Evolutionary conservation across 2,113 vertebrate species (phyloP), one percentile per base, ranked within the genome.

Genomic region (Peromyscus californicus): DNA sequence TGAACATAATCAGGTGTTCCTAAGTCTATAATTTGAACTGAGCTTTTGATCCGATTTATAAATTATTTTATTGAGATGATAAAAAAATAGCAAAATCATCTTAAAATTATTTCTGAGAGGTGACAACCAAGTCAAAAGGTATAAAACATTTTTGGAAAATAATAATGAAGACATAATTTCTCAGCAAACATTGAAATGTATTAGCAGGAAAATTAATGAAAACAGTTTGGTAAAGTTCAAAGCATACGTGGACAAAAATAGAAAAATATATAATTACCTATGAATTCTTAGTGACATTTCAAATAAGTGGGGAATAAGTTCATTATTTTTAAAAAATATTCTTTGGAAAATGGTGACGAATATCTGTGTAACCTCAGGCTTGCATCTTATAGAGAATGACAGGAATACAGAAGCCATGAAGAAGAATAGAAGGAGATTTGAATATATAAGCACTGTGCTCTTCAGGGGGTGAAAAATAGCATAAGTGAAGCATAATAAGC

Each of bases 11-110:
- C 42, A 26, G 3, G 48, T 96, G 24, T 94, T 94, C 13, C 42
- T 51, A 45, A 94, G 70, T 76, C 76, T 96, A 22, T 83, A 78
- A 84, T 87, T 48, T 93, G 48, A 92, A 92, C 93, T 95, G 36
- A 94, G 65, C 61, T 86, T 91, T 92, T 74, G 94, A 65, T 95
- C 78, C 63, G 65, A 75, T 24, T 93, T 95, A 79, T 94, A 86
- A 78, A 84, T 69, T 39, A 69, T 51, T 75, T 93, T 95, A 31
- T 94, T 90, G 93, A 82, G 67, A 22, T 78, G 45, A 21, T 91
- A 48, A 26, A 92, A 22, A 26, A 74, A 54, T 89, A 90, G 74
- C 26, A 70, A 76, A 91, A 93, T 89, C 61, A 84, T 65, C 57
- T 51, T 84, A 89, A 39, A n/a, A 76, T 91, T 95, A 89, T 74